Conservation (phyloP, 1,140 invertebrate species). For the Brachionus calyciflorus region DNA sequence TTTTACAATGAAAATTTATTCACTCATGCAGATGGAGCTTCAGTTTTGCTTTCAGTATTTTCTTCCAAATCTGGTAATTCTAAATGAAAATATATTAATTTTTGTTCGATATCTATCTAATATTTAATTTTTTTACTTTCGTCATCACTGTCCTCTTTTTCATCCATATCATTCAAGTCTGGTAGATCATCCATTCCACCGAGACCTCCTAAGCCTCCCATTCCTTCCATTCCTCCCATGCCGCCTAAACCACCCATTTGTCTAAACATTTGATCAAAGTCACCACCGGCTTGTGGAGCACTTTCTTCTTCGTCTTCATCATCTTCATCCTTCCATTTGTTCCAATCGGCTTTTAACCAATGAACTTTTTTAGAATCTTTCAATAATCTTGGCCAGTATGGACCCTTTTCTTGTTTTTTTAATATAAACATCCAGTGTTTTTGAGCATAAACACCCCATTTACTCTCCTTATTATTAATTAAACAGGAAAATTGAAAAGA, state of each 20-base stretch:
- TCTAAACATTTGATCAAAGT: slow-evolving; percentile 45
- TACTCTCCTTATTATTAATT: slow-evolving; percentile 63
- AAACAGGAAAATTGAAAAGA: slow-evolving; percentile 47
- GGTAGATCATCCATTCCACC: slow-evolving; percentile 48
- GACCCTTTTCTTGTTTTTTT: slow-evolving; percentile 70
- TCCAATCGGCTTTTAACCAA: slow-evolving; percentile 94
- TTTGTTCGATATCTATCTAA: no score
- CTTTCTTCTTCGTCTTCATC: slow-evolving; percentile 65
- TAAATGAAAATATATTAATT: background rate
- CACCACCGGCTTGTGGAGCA: background rate
- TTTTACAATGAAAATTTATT: no score
- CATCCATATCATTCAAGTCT: slow-evolving; percentile 58
- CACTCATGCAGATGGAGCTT: background rate
- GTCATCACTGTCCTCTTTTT: slow-evolving; percentile 45
- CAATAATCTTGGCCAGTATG: slow-evolving; percentile 81
- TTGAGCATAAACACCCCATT: slow-evolving; percentile 66
- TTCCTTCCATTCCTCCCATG: background rate
- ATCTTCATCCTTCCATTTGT: slow-evolving; percentile 93
- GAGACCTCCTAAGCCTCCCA: background rate
- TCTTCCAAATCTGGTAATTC: slow-evolving; percentile 45
- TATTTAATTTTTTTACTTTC: slow-evolving; percentile 24
- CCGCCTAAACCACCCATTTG: slow-evolving; percentile 50
- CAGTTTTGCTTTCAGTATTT: slow-evolving; percentile 34
- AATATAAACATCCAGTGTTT: slow-evolving; percentile 73
- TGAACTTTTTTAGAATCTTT: slow-evolving; percentile 82